Evolutionary conservation across 1,140 invertebrate species (phyloP).

Genomic region (Macrocentrus cingulum): DNA sequence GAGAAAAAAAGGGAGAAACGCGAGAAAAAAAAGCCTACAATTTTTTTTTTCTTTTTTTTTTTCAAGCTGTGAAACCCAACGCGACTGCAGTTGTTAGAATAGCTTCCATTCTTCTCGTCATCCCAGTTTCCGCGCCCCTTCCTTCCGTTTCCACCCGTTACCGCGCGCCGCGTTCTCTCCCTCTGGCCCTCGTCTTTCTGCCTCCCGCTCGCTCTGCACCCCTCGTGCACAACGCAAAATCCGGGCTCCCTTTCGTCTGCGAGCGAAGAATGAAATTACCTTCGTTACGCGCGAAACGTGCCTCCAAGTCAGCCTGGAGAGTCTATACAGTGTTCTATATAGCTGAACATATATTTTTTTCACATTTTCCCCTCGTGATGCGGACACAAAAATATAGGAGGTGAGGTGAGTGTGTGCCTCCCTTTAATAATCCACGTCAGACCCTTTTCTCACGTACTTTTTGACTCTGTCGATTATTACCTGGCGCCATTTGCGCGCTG

Average conservation of each 20-base stretch:
- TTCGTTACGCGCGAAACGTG: constrained; percentile 57
- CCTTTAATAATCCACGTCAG: too few relatives aligned
- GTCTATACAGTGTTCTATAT: background rate
- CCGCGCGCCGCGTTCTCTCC: constrained; percentile 4
- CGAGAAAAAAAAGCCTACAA: background rate
- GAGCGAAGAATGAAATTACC: constrained; percentile 57
- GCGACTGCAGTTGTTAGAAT: constrained; percentile 39
- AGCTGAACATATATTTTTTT: background rate
- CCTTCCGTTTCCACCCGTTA: constrained; percentile 39
- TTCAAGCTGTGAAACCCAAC: constrained; percentile 41
- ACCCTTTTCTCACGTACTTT: too few relatives aligned
- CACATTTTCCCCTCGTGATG: background rate
- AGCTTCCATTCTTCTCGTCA: constrained; percentile 43
- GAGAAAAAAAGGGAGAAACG: constrained; percentile 2
- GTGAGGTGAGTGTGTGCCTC: too few relatives aligned
- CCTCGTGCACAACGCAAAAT: constrained; percentile 7
- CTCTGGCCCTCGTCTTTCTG: background rate
- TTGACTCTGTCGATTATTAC: too few relatives aligned
- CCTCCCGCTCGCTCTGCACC: background rate
- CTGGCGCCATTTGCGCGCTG: too few relatives aligned
- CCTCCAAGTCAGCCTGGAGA: constrained; percentile 27
- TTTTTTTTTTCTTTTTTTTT: constrained; percentile 25
- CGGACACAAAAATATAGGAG: background rate
- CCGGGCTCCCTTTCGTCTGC: constrained; percentile 29
- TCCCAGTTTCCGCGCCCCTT: constrained; percentile 31